Conservation (phyloP, 2,113 vertebrate genomes). For the Gallinago paraguaiae region DNA sequence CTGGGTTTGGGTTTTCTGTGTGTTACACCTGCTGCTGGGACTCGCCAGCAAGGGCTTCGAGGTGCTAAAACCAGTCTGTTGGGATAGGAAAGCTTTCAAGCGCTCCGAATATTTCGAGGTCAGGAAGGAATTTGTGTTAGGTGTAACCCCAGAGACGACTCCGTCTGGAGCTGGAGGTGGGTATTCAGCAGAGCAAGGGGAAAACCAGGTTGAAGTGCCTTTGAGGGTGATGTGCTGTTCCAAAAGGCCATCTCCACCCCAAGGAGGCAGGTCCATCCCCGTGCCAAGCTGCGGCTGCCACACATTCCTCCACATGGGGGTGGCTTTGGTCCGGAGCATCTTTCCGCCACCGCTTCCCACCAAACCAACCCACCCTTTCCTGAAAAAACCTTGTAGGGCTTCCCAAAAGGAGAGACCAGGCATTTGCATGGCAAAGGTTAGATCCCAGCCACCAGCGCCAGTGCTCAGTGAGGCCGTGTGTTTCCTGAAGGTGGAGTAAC, state of each 20-base stretch:
- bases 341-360: neutral
- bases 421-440: neutral
- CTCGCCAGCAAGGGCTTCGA: neutral
- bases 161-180: neutral
- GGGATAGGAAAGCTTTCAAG: neutral
- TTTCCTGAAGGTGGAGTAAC: neutral
- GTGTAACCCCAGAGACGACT: neutral
- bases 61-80: neutral
- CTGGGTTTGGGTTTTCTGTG: neutral
- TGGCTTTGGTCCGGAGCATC: neutral
- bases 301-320: fast-evolving
- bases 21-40: slow-evolving; percentile 9
- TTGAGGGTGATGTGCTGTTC: neutral
- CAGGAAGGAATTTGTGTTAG: neutral
- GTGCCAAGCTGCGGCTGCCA: fast-evolving
- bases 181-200: neutral
- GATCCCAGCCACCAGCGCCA: neutral
- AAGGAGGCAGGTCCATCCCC: neutral
- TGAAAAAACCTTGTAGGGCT: neutral
- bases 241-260: neutral
- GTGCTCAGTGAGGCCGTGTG: fast-evolving
- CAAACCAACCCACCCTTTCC: fast-evolving
- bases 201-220: neutral
- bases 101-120: neutral
- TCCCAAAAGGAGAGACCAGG: neutral